Percentiles rank a stretch among this genome's conserved stretches.
Evolutionary conservation across 2,888 invertebrate species (phyloP).

Genomic region (Oxyscelio sp.): DNA sequence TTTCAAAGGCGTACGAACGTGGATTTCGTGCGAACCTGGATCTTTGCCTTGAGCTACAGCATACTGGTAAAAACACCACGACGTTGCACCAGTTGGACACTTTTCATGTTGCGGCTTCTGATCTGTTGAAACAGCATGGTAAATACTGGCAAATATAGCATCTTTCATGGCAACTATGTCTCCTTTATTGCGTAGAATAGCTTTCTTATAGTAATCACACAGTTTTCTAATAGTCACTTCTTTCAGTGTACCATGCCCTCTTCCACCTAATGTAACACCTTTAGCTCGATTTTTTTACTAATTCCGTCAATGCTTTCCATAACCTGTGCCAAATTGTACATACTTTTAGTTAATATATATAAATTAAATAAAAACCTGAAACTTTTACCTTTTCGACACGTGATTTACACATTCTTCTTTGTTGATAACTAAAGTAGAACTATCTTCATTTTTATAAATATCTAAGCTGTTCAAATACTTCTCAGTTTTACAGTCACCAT

Average conservation of each 20-base stretch:
- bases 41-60: conserved; percentile 40
- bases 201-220: too few species aligned
- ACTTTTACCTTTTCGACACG: conserved; percentile 16
- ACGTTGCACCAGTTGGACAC: conserved; percentile 43
- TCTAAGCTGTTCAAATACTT: conserved; percentile 31
- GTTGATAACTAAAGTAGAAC: not conserved
- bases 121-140: conserved; percentile 63
- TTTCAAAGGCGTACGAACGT: conserved; percentile 39
- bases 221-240: too few species aligned
- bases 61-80: conserved; percentile 71
- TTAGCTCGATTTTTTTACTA: not conserved
- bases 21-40: conserved; percentile 27
- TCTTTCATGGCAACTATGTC: conserved; percentile 33
- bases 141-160: conserved; percentile 56
- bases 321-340: too few species aligned
- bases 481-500: conserved; percentile 43
- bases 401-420: conserved; percentile 45
- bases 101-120: conserved; percentile 44
- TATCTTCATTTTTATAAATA: conserved; percentile 29
- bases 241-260: too few species aligned
- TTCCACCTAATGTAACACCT: conserved; percentile 13
- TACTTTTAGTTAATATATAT: too few species aligned
- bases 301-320: not conserved
- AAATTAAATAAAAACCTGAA: not conserved
- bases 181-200: too few species aligned